These are phyloP conservation scores for Papilio polyxenes DNA, from an alignment of 1,140 invertebrate genomes.

Conservation along the genomic window DNA sequence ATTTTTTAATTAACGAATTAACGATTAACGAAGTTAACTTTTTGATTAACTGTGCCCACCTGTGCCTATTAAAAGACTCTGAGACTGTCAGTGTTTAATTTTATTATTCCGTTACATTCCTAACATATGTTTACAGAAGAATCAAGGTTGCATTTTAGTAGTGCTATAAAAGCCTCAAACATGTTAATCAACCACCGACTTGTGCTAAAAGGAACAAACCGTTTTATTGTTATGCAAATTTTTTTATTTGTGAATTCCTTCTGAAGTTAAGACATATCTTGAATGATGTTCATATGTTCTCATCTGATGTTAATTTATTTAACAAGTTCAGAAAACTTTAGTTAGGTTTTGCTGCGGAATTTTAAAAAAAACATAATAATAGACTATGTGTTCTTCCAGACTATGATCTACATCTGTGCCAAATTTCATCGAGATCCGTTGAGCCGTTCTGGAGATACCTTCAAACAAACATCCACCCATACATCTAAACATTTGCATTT, in stretches of 20 bases:
- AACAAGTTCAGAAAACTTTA: not conserved
- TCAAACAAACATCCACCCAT: no score
- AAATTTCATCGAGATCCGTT: no score
- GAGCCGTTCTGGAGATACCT: no score
- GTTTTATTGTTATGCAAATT: conserved; percentile 3
- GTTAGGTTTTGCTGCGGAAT: no score
- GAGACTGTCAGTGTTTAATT: not conserved
- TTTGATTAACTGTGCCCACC: no score
- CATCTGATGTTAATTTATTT: not conserved
- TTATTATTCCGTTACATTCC: not conserved
- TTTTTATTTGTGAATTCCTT: conserved; percentile 11
- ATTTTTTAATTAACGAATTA: not conserved
- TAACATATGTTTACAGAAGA: not conserved
- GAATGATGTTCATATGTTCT: no score
- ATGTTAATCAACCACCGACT: not conserved
- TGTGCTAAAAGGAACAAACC: not conserved
- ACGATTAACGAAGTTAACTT: not conserved
- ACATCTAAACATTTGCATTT: no score
- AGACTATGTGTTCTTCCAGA: no score
- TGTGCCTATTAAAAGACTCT: no score
- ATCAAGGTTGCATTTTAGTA: not conserved
- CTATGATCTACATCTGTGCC: no score
- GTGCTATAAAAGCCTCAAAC: not conserved
- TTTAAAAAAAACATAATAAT: no score
- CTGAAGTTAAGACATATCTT: not conserved